Evolutionary conservation across 2,888 invertebrate genomes (phyloP).

Genomic region (Drosophila merina): DNA sequence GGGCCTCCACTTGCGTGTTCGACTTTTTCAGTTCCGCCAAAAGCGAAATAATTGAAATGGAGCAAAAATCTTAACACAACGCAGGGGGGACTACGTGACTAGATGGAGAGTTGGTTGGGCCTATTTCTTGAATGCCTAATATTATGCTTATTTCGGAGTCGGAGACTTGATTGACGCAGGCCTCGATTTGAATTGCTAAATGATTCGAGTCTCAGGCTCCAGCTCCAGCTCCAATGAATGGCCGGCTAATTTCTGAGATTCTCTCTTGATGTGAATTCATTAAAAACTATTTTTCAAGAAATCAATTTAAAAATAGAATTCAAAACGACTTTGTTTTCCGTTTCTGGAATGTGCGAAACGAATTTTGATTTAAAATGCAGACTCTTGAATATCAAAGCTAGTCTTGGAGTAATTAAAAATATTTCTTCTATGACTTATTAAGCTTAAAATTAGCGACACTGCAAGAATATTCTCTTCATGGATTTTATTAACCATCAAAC

Average conservation of each 20-base stretch:
- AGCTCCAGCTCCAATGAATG: slow-evolving; percentile 45
- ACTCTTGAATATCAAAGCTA: neutral
- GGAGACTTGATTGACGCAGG: slow-evolving; percentile 62
- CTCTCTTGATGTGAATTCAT: slow-evolving; percentile 61
- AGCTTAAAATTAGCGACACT: too few species aligned
- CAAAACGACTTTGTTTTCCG: slow-evolving; percentile 5
- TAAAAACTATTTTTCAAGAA: slow-evolving; percentile 52
- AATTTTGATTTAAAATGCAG: neutral
- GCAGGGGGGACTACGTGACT: slow-evolving; percentile 65
- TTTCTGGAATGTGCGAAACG: slow-evolving; percentile 6
- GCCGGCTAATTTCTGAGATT: slow-evolving; percentile 49
- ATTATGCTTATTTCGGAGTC: slow-evolving; percentile 42
- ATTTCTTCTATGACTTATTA: too few species aligned
- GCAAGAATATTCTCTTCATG: slow-evolving; percentile 8
- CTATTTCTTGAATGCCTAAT: slow-evolving; percentile 21
- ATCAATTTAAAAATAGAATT: slow-evolving; percentile 41
- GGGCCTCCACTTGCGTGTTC: slow-evolving; percentile 61
- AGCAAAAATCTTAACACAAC: slow-evolving; percentile 51
- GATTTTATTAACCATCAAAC: slow-evolving; percentile 37
- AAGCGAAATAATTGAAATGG: slow-evolving; percentile 65
- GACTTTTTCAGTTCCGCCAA: slow-evolving; percentile 66
- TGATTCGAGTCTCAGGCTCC: slow-evolving; percentile 28
- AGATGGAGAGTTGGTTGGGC: slow-evolving; percentile 19
- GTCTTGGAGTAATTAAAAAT: neutral
- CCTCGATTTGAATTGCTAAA: slow-evolving; percentile 74